Conservation (phyloP, 2,113 vertebrate genomes). For the Neolamprologus fasciatus region DNA sequence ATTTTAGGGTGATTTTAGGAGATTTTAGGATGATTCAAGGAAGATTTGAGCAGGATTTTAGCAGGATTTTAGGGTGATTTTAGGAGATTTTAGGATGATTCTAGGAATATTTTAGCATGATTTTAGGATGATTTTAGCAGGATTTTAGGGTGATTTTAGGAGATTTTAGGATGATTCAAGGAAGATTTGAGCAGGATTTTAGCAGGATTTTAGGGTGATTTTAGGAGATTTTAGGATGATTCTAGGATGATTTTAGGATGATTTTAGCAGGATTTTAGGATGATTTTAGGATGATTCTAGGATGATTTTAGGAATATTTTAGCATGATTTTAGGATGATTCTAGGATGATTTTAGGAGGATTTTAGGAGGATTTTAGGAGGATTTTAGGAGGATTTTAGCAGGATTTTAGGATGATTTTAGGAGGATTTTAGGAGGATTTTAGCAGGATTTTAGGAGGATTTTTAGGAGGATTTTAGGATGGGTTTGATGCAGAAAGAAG, state of each 20-base stretch:
- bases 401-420: fast-evolving
- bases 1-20: no score
- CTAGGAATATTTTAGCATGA: no score
- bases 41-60: no score
- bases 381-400: fast-evolving
- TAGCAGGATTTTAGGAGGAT: not conserved
- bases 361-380: fast-evolving
- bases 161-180: no score
- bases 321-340: fast-evolving
- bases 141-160: no score
- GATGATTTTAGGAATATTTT: fast-evolving
- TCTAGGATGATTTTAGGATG: fast-evolving
- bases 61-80: no score
- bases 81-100: no score
- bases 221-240: fast-evolving
- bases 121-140: no score
- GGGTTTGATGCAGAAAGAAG: not conserved
- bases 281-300: fast-evolving
- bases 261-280: fast-evolving
- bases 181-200: no score
- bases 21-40: no score
- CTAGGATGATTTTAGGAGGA: fast-evolving
- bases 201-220: no score
- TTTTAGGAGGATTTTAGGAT: not conserved
- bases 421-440: fast-evolving